These are phyloP conservation scores for Pristionchus maxplancki DNA, from an alignment of 2,888 invertebrate species.

Conservation along the genomic window DNA sequence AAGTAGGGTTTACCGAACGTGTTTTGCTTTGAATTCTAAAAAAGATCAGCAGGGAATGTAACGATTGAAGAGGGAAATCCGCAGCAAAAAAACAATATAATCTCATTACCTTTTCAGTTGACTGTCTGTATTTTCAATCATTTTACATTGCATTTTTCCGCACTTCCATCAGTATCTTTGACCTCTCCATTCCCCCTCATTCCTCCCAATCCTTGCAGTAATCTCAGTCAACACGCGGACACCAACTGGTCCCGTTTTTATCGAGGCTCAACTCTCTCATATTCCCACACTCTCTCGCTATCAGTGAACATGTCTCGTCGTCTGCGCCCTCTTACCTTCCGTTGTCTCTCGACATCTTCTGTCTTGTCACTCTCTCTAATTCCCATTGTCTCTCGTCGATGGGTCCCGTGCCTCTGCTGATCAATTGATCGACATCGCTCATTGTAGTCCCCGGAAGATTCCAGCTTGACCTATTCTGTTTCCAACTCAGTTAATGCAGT, in stretches of 20 bases:
- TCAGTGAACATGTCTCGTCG: not conserved
- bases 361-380: not conserved
- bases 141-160: too few species aligned
- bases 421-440: not conserved
- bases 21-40: too few species aligned
- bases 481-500: not conserved
- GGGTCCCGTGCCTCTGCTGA: not conserved
- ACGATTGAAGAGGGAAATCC: too few species aligned
- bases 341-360: not conserved
- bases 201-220: not conserved
- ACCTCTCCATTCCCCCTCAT: not conserved
- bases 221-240: slow-evolving; percentile 15
- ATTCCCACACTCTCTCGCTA: not conserved
- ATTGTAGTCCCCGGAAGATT: not conserved
- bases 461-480: not conserved
- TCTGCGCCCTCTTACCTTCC: not conserved
- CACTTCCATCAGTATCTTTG: not conserved
- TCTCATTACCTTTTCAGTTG: too few species aligned
- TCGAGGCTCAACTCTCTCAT: not conserved
- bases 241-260: slow-evolving; percentile 7
- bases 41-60: too few species aligned
- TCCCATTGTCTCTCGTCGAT: not conserved
- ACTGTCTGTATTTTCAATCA: too few species aligned
- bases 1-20: too few species aligned
- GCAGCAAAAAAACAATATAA: too few species aligned